phyloP scores from a whole-genome alignment of 30 jellyfish, hydroid and myxozoan species.

The Hydractinia echinata region DNA sequence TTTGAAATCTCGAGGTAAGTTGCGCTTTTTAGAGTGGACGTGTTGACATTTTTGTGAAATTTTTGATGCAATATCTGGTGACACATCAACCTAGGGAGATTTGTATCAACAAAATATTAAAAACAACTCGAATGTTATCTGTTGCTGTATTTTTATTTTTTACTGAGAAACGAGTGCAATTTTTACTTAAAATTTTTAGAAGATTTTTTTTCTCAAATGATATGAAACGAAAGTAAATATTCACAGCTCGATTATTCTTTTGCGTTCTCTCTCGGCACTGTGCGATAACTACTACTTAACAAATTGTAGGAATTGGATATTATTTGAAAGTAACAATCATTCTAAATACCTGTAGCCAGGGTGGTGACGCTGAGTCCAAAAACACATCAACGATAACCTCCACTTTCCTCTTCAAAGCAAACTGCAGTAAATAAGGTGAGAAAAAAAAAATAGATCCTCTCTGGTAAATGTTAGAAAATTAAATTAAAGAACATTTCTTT shows the following conservation, averaged over 20 bases:
- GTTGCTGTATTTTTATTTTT: no score
- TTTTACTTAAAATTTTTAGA: no score
- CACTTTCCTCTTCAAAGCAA: conserved; percentile 61
- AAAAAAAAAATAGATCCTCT: neutral
- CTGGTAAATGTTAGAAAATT: neutral
- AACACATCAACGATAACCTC: conserved; percentile 86
- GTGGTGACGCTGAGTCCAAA: conserved; percentile 87
- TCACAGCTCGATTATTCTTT: no score
- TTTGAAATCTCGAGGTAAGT: conserved; percentile 48
- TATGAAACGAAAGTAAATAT: no score
- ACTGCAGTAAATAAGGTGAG: conserved; percentile 26
- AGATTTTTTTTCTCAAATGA: no score
- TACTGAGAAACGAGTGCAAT: no score
- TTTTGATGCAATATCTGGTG: conserved; percentile 68
- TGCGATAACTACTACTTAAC: no score
- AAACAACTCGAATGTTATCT: neutral
- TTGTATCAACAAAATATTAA: neutral
- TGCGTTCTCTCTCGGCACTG: no score
- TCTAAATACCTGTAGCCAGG: conserved; percentile 77
- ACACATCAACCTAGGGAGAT: conserved; percentile 51
- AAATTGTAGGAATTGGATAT: no score
- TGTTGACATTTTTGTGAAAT: conserved; percentile 56
- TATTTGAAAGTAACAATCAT: no score
- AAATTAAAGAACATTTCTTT: no score
- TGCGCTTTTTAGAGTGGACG: conserved; percentile 35